Conservation (phyloP, 2,888 invertebrate genomes). For the Amiota mariae region DNA sequence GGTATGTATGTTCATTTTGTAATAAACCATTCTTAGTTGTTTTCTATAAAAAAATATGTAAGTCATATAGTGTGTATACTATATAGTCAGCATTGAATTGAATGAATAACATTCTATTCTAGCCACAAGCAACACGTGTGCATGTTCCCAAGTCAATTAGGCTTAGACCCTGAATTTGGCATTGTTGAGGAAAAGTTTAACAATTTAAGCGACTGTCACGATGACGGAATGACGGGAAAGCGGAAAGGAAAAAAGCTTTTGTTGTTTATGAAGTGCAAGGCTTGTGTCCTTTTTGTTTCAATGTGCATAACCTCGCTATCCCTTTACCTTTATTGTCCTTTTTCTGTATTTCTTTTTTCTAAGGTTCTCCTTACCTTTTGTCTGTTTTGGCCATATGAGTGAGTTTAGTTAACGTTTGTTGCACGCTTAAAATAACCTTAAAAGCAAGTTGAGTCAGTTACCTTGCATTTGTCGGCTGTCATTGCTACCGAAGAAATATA, state of each 20-base stretch:
- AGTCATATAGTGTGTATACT: too few species aligned
- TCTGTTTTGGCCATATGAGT: not conserved
- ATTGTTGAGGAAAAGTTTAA: slow-evolving; percentile 39
- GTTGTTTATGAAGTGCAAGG: slow-evolving; percentile 20
- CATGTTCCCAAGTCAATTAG: slow-evolving; percentile 55
- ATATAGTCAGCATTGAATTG: slow-evolving; percentile 7
- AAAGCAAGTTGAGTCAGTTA: slow-evolving; percentile 17
- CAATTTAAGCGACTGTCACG: not conserved
- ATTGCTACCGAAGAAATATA: not conserved
- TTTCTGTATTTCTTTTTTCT: too few species aligned
- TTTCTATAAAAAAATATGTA: too few species aligned
- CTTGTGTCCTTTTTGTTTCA: slow-evolving; percentile 4
- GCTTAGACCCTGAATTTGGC: slow-evolving; percentile 52
- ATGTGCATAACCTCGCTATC: not conserved
- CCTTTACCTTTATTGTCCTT: too few species aligned
- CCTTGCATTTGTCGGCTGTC: slow-evolving; percentile 11
- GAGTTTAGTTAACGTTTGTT: slow-evolving; percentile 9
- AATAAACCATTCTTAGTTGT: too few species aligned
- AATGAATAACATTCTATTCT: not conserved
- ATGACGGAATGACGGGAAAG: not conserved
- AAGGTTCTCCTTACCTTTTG: not conserved
- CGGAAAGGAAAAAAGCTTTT: not conserved
- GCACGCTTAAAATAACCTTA: slow-evolving; percentile 26
- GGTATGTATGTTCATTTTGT: too few species aligned
- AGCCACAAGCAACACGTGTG: slow-evolving; percentile 50